Evolutionary conservation across 2,888 invertebrate species (phyloP).

Genomic region (Siphlonurus alternatus): DNA sequence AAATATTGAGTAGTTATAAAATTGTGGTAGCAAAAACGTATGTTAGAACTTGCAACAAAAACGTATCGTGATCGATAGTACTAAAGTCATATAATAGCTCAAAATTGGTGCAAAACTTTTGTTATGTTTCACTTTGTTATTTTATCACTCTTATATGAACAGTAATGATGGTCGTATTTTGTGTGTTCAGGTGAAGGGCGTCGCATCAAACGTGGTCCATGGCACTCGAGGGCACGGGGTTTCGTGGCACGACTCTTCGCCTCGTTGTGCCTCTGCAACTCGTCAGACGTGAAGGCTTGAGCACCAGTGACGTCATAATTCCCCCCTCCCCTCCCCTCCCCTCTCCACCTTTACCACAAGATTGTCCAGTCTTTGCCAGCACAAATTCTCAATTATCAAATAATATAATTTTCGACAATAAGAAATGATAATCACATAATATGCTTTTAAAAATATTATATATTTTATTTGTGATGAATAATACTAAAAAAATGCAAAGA

Average conservation of each 20-base stretch:
- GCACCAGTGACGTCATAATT: not conserved
- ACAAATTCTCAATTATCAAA: not conserved
- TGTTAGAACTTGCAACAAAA: too few relatives aligned
- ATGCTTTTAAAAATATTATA: not conserved
- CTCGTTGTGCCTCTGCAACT: not conserved
- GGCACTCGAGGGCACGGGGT: conserved; percentile 1
- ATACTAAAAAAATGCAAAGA: not conserved
- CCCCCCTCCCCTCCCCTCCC: not conserved
- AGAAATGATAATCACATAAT: not conserved
- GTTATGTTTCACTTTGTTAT: too few relatives aligned
- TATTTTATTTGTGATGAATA: not conserved
- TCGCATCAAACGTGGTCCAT: not conserved
- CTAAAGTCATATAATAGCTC: too few relatives aligned
- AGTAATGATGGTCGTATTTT: too few relatives aligned
- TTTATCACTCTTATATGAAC: too few relatives aligned
- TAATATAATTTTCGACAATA: not conserved
- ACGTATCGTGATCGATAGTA: too few relatives aligned
- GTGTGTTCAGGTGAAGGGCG: too few relatives aligned
- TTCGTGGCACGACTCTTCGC: conserved; percentile 1
- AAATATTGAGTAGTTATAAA: too few relatives aligned
- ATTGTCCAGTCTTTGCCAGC: not conserved
- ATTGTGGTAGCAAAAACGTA: too few relatives aligned
- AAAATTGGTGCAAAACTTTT: too few relatives aligned
- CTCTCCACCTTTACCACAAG: not conserved
- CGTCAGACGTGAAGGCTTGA: not conserved